Evolutionary conservation across 2,888 invertebrate genomes (phyloP).

Genomic region (Camptogramma bilineatum): DNA sequence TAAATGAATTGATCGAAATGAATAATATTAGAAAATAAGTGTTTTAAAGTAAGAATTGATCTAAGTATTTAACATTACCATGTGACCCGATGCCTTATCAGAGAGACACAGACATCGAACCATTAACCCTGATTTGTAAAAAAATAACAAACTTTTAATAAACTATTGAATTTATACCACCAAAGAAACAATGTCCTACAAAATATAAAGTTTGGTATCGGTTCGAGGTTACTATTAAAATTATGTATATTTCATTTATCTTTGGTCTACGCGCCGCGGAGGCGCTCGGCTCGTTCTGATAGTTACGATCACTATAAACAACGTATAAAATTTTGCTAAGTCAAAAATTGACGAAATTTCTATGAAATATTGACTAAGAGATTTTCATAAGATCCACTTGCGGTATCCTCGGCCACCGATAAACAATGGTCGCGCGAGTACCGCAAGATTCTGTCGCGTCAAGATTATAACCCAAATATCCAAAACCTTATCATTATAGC

Average conservation of each 20-base stretch:
- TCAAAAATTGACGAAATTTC: conserved; percentile 85
- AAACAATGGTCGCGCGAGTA: conserved; percentile 64
- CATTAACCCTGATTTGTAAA: conserved; percentile 23
- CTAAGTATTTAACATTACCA: conserved; percentile 15
- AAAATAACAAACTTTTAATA: conserved; percentile 30
- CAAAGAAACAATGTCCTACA: conserved; percentile 57
- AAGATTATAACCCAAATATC: conserved; percentile 75
- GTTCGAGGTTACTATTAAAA: conserved; percentile 82
- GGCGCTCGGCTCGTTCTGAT: conserved; percentile 76
- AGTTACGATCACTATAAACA: conserved; percentile 79
- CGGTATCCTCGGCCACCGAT: conserved; percentile 67
- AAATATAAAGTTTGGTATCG: conserved; percentile 82
- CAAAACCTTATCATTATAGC: conserved; percentile 80
- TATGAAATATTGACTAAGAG: conserved; percentile 84
- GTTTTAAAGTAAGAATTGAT: conserved; percentile 22
- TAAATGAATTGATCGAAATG: conserved; percentile 11
- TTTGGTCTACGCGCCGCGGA: conserved; percentile 79
- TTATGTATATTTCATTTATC: conserved; percentile 78
- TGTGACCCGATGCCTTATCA: conserved; percentile 16
- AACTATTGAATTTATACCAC: conserved; percentile 35
- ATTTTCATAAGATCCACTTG: conserved; percentile 84
- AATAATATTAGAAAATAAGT: conserved; percentile 28
- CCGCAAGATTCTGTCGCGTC: conserved; percentile 74
- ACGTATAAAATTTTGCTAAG: conserved; percentile 85
- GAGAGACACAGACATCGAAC: conserved; percentile 8